Evolutionary conservation across 2,888 invertebrate species (phyloP).

Genomic region (Athripsodes cinereus): DNA sequence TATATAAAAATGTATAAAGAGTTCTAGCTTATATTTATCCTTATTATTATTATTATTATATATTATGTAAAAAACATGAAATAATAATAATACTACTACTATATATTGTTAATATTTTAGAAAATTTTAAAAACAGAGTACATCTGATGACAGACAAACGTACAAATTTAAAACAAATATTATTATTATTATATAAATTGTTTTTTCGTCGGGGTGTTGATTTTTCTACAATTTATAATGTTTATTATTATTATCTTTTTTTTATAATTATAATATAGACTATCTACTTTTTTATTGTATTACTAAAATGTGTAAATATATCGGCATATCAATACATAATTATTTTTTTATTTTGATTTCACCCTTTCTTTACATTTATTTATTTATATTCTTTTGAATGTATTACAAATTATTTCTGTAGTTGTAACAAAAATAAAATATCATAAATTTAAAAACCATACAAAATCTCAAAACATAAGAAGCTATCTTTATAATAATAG

Average conservation of each 20-base stretch:
- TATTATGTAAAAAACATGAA: neutral
- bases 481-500: conserved; percentile 9
- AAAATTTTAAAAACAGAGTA: conserved; percentile 43
- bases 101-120: conserved; percentile 23
- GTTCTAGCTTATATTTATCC: neutral
- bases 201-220: conserved; percentile 19
- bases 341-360: conserved; percentile 4
- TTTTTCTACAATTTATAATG: conserved; percentile 15
- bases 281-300: neutral
- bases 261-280: neutral
- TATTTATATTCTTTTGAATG: neutral
- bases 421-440: neutral
- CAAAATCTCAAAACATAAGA: neutral
- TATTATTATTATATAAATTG: conserved; percentile 12
- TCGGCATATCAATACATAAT: conserved; percentile 22
- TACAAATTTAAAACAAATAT: conserved; percentile 47
- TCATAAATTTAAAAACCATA: neutral
- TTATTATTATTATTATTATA: neutral
- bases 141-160: conserved; percentile 63
- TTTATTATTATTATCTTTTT: conserved; percentile 3
- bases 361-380: neutral
- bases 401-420: neutral
- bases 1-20: neutral
- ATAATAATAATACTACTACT: neutral
- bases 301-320: conserved; percentile 5